These are phyloP conservation scores for Zaprionus capensis DNA, from an alignment of 1,140 invertebrate species.

Conservation along the genomic window DNA sequence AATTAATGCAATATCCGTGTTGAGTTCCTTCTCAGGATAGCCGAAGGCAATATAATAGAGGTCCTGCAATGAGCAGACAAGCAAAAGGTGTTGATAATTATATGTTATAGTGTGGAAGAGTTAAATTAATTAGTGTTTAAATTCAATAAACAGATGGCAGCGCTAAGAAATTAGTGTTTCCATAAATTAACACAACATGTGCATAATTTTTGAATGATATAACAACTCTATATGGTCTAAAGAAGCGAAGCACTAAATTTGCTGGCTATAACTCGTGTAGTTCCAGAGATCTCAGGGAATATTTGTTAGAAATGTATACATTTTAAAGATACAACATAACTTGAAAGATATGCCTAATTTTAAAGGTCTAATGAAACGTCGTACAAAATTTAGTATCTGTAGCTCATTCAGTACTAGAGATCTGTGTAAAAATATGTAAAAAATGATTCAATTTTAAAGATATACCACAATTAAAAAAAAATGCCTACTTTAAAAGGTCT, in stretches of 20 bases:
- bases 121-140: slow-evolving; percentile 31
- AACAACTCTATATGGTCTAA: not conserved
- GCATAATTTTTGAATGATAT: not conserved
- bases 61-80: slow-evolving; percentile 74
- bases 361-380: not conserved
- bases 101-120: not conserved
- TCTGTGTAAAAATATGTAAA: not conserved
- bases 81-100: slow-evolving; percentile 42
- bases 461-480: not conserved
- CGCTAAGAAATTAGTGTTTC: not conserved
- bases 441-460: not conserved
- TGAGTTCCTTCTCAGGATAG: slow-evolving; percentile 86
- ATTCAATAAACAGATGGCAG: slow-evolving; percentile 2
- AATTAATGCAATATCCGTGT: slow-evolving; percentile 91
- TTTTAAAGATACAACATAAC: too few species aligned
- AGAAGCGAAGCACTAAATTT: not conserved
- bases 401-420: not conserved
- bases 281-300: too few species aligned
- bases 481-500: not conserved
- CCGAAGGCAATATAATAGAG: slow-evolving; percentile 85
- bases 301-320: too few species aligned
- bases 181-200: slow-evolving; percentile 7
- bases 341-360: not conserved
- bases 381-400: not conserved
- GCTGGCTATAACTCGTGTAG: not conserved